Percentiles rank a stretch among this genome's conserved stretches.
phyloP scores from a whole-genome alignment of 2,888 invertebrate genomes.

The Nemapogon koenigi region DNA sequence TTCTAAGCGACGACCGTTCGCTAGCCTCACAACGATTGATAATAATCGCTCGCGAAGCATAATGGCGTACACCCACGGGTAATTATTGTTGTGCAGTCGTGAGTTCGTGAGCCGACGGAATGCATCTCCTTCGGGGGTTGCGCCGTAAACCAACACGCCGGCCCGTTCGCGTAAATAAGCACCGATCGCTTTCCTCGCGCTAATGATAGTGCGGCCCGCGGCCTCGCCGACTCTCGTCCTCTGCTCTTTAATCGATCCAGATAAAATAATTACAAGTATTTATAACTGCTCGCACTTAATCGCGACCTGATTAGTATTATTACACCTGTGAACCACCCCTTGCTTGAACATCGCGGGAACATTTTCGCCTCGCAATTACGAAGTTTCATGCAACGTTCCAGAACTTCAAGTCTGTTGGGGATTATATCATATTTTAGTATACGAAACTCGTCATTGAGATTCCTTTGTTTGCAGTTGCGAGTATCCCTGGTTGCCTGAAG shows the following conservation, averaged over 20 bases:
- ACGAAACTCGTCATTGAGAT: too few species aligned
- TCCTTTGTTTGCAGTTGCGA: too few species aligned
- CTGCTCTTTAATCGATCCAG: constrained; percentile 44
- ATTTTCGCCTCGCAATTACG: too few species aligned
- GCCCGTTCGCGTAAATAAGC: constrained; percentile 49
- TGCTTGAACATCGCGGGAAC: too few species aligned
- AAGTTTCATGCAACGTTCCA: too few species aligned
- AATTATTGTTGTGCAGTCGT: constrained; percentile 65
- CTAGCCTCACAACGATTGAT: constrained; percentile 57
- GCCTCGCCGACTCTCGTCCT: constrained; percentile 41
- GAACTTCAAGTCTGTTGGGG: too few species aligned
- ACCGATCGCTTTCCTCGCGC: constrained; percentile 47
- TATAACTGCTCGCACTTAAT: constrained; percentile 52
- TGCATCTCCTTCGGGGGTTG: constrained; percentile 66
- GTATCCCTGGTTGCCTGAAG: constrained; percentile 7
- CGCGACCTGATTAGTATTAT: constrained; percentile 38
- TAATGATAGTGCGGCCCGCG: constrained; percentile 56
- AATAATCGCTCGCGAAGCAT: constrained; percentile 64
- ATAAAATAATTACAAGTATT: constrained; percentile 58
- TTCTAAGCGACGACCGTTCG: constrained; percentile 58
- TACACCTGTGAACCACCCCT: too few species aligned
- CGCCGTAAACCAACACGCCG: constrained; percentile 58
- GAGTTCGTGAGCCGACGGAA: constrained; percentile 63
- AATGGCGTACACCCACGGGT: constrained; percentile 66
- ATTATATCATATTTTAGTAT: too few species aligned